These are phyloP conservation scores for Heliconius cydno DNA, from an alignment of 2,888 invertebrate species.

Conservation along the genomic window DNA sequence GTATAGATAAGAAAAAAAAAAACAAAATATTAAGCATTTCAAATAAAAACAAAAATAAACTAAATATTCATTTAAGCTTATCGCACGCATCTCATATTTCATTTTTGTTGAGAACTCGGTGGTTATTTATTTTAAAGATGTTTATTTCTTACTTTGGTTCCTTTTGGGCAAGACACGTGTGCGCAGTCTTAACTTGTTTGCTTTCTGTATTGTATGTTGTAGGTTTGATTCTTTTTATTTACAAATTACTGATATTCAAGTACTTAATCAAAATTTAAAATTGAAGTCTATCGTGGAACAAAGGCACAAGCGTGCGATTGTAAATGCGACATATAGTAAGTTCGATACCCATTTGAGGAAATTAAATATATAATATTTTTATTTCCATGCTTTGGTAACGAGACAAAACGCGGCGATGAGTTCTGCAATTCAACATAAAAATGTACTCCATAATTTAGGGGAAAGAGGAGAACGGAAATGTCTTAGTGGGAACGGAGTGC, in stretches of 20 bases:
- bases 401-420: too few species aligned
- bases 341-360: too few species aligned
- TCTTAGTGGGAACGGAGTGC: too few species aligned
- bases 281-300: too few species aligned
- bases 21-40: background rate
- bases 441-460: too few species aligned
- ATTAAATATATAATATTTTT: too few species aligned
- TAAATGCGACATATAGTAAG: too few species aligned
- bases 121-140: slow-evolving; percentile 30
- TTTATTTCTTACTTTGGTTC: background rate
- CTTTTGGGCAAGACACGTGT: background rate
- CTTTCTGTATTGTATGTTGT: background rate
- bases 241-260: background rate
- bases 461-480: too few species aligned
- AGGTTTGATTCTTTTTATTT: background rate
- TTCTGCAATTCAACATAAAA: too few species aligned
- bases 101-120: slow-evolving; percentile 21
- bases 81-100: slow-evolving; percentile 42
- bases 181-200: background rate
- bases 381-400: too few species aligned
- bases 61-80: slow-evolving; percentile 26
- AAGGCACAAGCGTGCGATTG: too few species aligned
- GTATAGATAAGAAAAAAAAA: background rate
- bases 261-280: too few species aligned
- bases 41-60: slow-evolving; percentile 13